A percentile compares a stretch with the other conserved stretches of the same genome.
Conservation (phyloP, 2,797 vertebrate genomes). For the Aselliscus stoliczkanus region DNA sequence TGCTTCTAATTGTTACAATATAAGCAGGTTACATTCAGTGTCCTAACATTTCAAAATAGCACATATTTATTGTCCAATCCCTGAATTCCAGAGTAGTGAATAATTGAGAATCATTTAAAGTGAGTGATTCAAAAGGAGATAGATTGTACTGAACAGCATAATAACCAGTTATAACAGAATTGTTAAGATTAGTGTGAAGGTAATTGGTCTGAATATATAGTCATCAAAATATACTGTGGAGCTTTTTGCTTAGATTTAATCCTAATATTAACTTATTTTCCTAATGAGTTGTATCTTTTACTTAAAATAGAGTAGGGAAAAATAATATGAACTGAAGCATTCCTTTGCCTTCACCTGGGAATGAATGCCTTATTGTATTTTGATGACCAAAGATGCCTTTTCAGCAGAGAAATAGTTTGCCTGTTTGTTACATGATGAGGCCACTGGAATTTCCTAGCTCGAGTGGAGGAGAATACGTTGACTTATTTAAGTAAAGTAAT, state of each 20-base stretch:
- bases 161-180: background rate
- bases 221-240: conserved; percentile 5
- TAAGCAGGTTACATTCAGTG: background rate
- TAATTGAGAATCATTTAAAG: conserved; percentile 20
- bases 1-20: background rate
- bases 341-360: background rate
- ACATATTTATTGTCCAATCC: background rate
- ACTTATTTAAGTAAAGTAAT: background rate
- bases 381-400: background rate
- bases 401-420: background rate
- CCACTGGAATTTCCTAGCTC: background rate
- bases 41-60: background rate
- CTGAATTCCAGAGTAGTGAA: background rate
- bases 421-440: background rate
- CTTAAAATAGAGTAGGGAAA: background rate
- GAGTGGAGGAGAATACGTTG: background rate
- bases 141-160: background rate
- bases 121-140: conserved; percentile 20
- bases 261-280: conserved; percentile 19
- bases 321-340: background rate
- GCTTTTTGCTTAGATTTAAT: conserved; percentile 20
- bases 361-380: background rate
- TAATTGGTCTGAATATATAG: background rate
- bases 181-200: background rate
- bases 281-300: background rate